phyloP scores from a whole-genome alignment of 2,797 vertebrate genomes.

The Cyprinodon diabolis region DNA sequence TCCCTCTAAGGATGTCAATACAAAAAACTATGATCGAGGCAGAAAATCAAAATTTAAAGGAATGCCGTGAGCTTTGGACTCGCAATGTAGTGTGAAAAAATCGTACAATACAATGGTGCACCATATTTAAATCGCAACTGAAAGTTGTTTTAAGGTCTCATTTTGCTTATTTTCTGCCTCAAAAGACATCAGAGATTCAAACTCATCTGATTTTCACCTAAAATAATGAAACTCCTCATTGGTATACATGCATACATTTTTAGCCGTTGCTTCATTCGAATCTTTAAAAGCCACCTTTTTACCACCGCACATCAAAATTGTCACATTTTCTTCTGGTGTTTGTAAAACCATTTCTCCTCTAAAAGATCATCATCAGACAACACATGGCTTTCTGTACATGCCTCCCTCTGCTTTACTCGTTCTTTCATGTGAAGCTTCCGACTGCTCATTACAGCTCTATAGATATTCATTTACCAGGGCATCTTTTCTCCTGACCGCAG shows the following conservation, averaged over 20 bases:
- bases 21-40: too few species aligned
- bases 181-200: constrained; percentile 32
- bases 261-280: constrained; percentile 42
- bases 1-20: too few species aligned
- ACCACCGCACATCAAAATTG: constrained; percentile 32
- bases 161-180: constrained; percentile 13
- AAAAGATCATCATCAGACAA: constrained; percentile 59
- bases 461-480: constrained; percentile 39
- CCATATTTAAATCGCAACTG: not conserved
- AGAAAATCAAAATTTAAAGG: too few species aligned
- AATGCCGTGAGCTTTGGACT: too few species aligned
- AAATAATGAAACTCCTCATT: constrained; percentile 13
- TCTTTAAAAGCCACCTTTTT: constrained; percentile 33
- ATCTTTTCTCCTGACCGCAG: constrained; percentile 51
- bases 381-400: constrained; percentile 25
- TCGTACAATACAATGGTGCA: too few species aligned
- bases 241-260: constrained; percentile 12
- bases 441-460: constrained; percentile 27
- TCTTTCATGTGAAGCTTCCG: constrained; percentile 38
- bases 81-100: too few species aligned
- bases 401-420: constrained; percentile 42
- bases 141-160: constrained; percentile 2
- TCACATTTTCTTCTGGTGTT: constrained; percentile 50
- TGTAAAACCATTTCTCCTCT: constrained; percentile 44
- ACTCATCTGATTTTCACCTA: not conserved